Evolutionary conservation across 2,113 vertebrate genomes (phyloP), one percentile per base, ranked within the genome.

Genomic region (Puffinus mauretanicus): DNA sequence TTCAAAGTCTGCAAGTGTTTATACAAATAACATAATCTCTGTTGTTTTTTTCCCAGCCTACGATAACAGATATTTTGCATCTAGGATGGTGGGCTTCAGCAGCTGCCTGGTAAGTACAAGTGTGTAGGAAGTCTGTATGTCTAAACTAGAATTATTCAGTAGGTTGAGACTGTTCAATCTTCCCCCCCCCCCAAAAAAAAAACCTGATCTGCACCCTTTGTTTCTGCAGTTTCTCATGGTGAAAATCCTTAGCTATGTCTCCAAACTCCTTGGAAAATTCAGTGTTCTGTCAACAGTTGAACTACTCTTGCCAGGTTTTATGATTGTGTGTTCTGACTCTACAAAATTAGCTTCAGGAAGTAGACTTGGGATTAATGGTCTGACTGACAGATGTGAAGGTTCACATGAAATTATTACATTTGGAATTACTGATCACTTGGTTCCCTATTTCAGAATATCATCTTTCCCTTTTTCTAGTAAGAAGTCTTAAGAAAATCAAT

Each of bases 61-160:
- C 99, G 0, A 98, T 99, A 97, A 98, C 99, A 91, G 99, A 99
- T 95, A 94, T 99, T 90, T 98, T 99, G 82, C 99, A 98, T 27
- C 97, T 99, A 79, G 99, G 99, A 94, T 99, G 99, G 99, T 99
- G 99, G 99, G 99, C 99, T 42, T 99, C 99, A 11, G 99, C 98
- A 93, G 99, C 99, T 64, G 99, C 99, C 85, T 99, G 99, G 99
- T 99, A 98, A 99, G 99, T 98, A 52, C 24, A n/a, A 65, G 14
- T 36, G 25, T 66, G 47, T 58, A 65, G 10, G n/a, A 89, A 78
- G 75, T 77, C 38, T 42, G 3, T 70, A 3, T 79, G 24, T 65
- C 30, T 51, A 61, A 72, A 69, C 24, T n/a, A 2, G 67, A 70
- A 42, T 86, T 94, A 71, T 69, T 82, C 40, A 38, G 25, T 77